These are phyloP conservation scores for Alosa sapidissima DNA, from an alignment of 2,797 vertebrate genomes.

Conservation along the genomic window DNA sequence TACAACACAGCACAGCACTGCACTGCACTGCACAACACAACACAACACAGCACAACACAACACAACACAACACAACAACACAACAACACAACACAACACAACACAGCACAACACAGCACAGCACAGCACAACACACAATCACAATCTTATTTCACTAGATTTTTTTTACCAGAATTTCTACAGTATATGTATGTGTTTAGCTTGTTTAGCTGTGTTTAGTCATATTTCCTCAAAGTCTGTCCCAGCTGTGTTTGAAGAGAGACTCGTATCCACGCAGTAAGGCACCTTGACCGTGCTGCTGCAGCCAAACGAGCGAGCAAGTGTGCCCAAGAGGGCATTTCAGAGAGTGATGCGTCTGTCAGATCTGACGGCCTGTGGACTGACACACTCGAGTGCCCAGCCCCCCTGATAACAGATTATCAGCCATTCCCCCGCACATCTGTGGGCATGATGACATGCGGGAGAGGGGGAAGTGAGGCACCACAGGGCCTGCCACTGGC, in stretches of 20 bases:
- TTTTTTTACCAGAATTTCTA: not conserved
- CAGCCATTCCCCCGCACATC: not conserved
- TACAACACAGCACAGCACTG: not conserved
- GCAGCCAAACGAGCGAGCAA: constrained; percentile 26
- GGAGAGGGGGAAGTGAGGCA: not conserved
- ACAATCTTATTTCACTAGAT: not conserved
- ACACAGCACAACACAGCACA: no score
- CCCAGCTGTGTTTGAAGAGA: not conserved
- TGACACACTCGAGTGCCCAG: constrained; percentile 30
- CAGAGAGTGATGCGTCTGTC: constrained; percentile 34
- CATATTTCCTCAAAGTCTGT: not conserved
- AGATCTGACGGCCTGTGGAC: constrained; percentile 27
- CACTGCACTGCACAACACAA: not conserved
- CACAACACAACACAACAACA: no score
- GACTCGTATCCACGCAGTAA: not conserved
- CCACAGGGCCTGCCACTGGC: constrained; percentile 20
- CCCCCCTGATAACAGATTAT: constrained; percentile 13
- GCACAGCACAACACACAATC: no score
- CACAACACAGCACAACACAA: not conserved
- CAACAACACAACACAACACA: no score
- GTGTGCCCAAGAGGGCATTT: constrained; percentile 15
- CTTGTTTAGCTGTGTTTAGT: not conserved
- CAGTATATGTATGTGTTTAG: not conserved
- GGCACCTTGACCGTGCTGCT: not conserved
- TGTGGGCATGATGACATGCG: constrained; percentile 18